phyloP scores from a whole-genome alignment of 2,888 invertebrate species.

The Macropis europaea region DNA sequence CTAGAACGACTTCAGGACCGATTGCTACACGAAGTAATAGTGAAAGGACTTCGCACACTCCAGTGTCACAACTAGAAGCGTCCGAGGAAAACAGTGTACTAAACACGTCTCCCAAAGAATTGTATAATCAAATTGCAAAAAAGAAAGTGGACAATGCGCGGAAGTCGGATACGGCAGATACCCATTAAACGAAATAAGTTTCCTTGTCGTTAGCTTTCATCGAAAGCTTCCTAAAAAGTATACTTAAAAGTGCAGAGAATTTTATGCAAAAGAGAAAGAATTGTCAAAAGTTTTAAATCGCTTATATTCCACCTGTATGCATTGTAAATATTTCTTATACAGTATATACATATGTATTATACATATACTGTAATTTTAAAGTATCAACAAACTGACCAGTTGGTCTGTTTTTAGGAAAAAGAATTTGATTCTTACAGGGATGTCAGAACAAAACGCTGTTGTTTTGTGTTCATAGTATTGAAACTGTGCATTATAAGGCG shows the following conservation, averaged over 20 bases:
- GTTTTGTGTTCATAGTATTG: background rate
- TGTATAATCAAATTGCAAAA: constrained; percentile 32
- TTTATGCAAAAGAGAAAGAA: constrained; percentile 7
- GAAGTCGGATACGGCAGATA: constrained; percentile 32
- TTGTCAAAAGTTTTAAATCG: constrained; percentile 9
- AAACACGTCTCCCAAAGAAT: constrained; percentile 3
- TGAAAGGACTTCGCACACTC: constrained; percentile 17
- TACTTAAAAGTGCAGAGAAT: constrained; percentile 40
- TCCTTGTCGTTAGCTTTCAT: constrained; percentile 11
- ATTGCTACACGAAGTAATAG: constrained; percentile 10
- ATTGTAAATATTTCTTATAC: constrained; percentile 69
- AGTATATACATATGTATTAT: constrained; percentile 48
- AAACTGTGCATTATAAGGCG: constrained; percentile 23
- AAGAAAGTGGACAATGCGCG: constrained; percentile 30
- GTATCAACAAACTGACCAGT: background rate
- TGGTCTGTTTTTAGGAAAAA: background rate
- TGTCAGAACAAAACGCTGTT: background rate
- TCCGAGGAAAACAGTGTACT: constrained; percentile 31
- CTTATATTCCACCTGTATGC: constrained; percentile 21
- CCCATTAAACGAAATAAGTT: constrained; percentile 13
- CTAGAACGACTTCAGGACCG: constrained; percentile 6
- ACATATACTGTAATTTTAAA: constrained; percentile 24
- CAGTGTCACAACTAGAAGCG: constrained; percentile 31
- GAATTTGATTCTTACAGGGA: constrained; percentile 1
- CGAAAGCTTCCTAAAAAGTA: constrained; percentile 31